Evolutionary conservation across 2,888 invertebrate genomes (phyloP), one percentile per base, ranked within the genome.

Genomic region (Lypha dubia): DNA sequence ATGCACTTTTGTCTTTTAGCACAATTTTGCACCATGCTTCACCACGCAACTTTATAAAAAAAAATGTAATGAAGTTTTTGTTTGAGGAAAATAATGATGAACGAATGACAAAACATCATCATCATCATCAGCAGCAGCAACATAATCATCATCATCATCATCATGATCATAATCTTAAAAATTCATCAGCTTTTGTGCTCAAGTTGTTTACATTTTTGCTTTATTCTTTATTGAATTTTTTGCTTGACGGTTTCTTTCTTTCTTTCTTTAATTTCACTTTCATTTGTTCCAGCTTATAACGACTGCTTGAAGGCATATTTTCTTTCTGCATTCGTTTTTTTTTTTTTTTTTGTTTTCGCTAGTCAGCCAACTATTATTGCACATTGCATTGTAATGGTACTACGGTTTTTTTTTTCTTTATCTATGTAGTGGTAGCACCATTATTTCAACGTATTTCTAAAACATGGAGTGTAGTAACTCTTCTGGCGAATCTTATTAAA

Each of bases 201-300:
- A 75, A 68, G 63, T 75, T 74, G 74, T 68, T 79, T 74, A 62
- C 74, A 65, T 65, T 74, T 74, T 67, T 58, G 13, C 28, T 75
- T 58, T 44, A 74, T 79, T 58, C 65, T 71, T 49, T 67, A 24
- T 60, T 9, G 24, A 75, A 6, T 56, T 44, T 46, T 68, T 32
- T 49, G 11, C 13, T 44, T 11, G 32, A 6, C 67, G 44, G 35
- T 41, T 75, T 53, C 41, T 75, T 63, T 24, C 56, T 70, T 79
- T 41, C 74, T 51, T 28, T 70, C 56, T 70, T 79, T 56, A 84
- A 81, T 81, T 84, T 84, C 84, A 81, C 81, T 84, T 84, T 84
- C 84, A 77, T 77, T 84, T 81, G 49, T 60, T 77, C 53, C 22
- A 56, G 65, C 70, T 70, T 75, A 73, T 49, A 73, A 73, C 32